Percentiles rank a stretch among this genome's conserved stretches.
These are phyloP conservation scores for Masticophis lateralis DNA, from an alignment of 2,797 vertebrate genomes.

Conservation along the genomic window DNA sequence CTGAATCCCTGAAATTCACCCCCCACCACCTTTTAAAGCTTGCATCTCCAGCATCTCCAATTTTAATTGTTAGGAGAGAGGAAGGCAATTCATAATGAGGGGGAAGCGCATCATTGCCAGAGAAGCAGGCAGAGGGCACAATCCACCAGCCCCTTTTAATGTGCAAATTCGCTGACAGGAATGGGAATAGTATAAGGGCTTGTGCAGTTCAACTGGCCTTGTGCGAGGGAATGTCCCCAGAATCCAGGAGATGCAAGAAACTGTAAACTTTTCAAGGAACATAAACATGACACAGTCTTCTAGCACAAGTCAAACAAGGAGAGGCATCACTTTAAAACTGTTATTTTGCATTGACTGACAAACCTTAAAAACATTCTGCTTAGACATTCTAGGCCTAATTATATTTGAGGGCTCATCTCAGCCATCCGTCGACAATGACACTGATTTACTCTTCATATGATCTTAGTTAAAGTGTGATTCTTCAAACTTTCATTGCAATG, in stretches of 20 bases:
- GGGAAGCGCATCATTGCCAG: conserved; percentile 53
- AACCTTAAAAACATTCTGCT: not conserved
- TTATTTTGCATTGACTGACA: not conserved
- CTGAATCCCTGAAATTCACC: conserved; percentile 34
- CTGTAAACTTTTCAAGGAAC: not conserved
- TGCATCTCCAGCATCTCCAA: conserved; percentile 54
- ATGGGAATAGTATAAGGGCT: not conserved
- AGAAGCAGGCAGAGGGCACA: conserved; percentile 22
- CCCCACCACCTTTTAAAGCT: conserved; percentile 17
- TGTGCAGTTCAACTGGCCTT: not conserved
- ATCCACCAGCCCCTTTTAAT: not conserved
- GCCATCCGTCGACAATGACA: not conserved
- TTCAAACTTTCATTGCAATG: not conserved
- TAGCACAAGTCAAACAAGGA: not conserved
- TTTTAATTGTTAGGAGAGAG: conserved; percentile 67
- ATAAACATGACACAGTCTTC: not conserved
- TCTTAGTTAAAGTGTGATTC: not conserved
- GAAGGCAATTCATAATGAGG: conserved; percentile 63
- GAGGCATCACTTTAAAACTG: not conserved
- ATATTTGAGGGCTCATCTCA: not conserved
- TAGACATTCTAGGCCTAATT: not conserved
- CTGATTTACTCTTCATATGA: not conserved
- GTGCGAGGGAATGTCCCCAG: not conserved
- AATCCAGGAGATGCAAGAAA: not conserved
- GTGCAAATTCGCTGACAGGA: not conserved